Evolutionary conservation across 53 echinoderm and acorn worm genomes (phyloP).

Genomic region (Stichopus horrens): DNA sequence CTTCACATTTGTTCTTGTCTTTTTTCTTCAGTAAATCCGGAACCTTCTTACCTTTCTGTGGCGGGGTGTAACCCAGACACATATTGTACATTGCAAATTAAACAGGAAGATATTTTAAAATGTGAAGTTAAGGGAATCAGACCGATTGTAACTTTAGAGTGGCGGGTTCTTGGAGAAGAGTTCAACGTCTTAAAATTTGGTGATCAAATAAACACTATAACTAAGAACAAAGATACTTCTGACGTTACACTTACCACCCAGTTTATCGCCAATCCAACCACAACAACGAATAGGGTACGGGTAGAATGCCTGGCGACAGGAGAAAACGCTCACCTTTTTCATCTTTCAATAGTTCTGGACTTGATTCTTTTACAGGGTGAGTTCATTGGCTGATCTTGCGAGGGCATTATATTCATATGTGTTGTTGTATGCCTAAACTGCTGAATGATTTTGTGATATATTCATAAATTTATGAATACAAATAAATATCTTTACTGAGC

Average conservation of each 20-base stretch:
- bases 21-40: background rate
- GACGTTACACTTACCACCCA: background rate
- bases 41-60: background rate
- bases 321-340: background rate
- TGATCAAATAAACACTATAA: background rate
- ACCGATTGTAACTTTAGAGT: background rate
- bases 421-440: too few relatives aligned
- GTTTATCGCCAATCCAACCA: background rate
- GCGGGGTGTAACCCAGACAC: slow-evolving; percentile 6
- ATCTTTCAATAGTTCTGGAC: background rate
- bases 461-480: too few relatives aligned
- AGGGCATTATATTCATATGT: too few relatives aligned
- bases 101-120: background rate
- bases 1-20: background rate
- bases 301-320: background rate
- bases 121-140: background rate
- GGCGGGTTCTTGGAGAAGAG: background rate
- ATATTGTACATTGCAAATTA: slow-evolving; percentile 15
- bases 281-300: background rate
- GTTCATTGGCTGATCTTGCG: background rate
- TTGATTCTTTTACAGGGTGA: background rate
- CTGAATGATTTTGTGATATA: too few relatives aligned
- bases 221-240: background rate
- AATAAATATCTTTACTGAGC: too few relatives aligned
- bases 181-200: background rate